Evolutionary conservation across 2,113 vertebrate species (phyloP), one percentile per base, ranked within the genome.

Genomic region (Alces alces): DNA sequence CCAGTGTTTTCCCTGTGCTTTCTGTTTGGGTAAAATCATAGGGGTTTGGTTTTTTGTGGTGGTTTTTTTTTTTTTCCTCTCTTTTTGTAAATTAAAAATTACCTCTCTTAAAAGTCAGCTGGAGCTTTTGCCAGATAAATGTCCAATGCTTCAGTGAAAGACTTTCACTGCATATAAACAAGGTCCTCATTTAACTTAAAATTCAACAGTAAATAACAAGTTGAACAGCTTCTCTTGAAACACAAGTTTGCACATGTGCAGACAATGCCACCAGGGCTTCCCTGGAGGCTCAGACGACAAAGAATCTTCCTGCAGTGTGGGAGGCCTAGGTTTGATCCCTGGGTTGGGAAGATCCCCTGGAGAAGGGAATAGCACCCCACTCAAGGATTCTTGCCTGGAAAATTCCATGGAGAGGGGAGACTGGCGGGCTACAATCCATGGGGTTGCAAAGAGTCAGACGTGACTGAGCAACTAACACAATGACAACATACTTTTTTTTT

Each of bases 101-200:
- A 52, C 25, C 78, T 95, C 96, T 93, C 55, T 86, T 91, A 93
- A 94, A 96, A 95, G 36, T 83, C 95, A 95, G 52, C 82, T 96
- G 89, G 58, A 94, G 85, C 43, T 86, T 85, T 92, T 95, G 86
- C 97, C 96, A 93, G 87, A 85, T 66, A 89, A 60, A 45, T 96
- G 57, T 86, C 86, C 54, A 85, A 25, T 89, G 60, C 43, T 91
- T 95, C 86, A 89, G 57, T 97, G 45, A 96, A 97, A 93, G 85
- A 43, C 50, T 92, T 95, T 97, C 76, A 76, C 33, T 97, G 95
- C 47, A 91, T 50, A 89, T 86, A 96, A 97, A 70, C 12, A 64
- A 93, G 83, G 86, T 96, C 54, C 45, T 55, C 73, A 64, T 95
- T 84, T 89, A 95, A 83, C 43, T 82, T 97, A 86, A 92, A 96